A percentile compares a stretch with the other conserved stretches of the same genome.
Evolutionary conservation across 1,140 invertebrate species (phyloP).

Genomic region (Fopius arisanus): DNA sequence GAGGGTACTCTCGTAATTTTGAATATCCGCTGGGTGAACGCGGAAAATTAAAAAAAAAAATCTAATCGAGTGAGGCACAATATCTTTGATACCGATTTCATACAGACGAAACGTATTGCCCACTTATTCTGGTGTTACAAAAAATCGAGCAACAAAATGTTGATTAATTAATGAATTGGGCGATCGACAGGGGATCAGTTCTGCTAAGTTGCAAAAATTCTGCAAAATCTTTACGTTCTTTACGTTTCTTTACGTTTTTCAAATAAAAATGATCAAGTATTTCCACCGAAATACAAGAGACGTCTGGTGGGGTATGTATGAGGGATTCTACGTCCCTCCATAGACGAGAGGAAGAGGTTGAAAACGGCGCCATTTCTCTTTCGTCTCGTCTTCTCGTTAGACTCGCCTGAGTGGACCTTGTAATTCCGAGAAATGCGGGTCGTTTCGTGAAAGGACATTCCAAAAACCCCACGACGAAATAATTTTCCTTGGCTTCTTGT

Average conservation of each 20-base stretch:
- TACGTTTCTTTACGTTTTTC: too few relatives aligned
- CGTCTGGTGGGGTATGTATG: not conserved
- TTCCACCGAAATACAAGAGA: not conserved
- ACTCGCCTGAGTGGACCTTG: slow-evolving; percentile 18
- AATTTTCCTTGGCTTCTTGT: not conserved
- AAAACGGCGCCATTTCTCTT: slow-evolving; percentile 8
- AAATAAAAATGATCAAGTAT: not conserved
- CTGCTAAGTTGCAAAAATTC: too few relatives aligned
- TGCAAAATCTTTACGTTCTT: too few relatives aligned
- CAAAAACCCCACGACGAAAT: not conserved
- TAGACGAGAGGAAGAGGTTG: not conserved
- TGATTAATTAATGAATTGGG: too few relatives aligned
- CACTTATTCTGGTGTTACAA: too few relatives aligned
- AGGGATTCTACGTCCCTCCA: not conserved
- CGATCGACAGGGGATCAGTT: too few relatives aligned
- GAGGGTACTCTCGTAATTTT: slow-evolving; percentile 12
- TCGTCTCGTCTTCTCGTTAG: slow-evolving; percentile 23
- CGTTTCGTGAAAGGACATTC: slow-evolving; percentile 20
- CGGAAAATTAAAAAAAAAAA: not conserved
- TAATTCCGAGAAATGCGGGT: slow-evolving; percentile 24
- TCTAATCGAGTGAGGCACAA: not conserved
- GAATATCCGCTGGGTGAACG: not conserved
- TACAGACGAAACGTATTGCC: too few relatives aligned
- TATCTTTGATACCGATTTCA: not conserved
- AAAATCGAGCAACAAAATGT: too few relatives aligned